A percentile compares a stretch with the other conserved stretches of the same genome.
Conservation (phyloP, 2,797 vertebrate genomes). For the Coilia nasus region DNA sequence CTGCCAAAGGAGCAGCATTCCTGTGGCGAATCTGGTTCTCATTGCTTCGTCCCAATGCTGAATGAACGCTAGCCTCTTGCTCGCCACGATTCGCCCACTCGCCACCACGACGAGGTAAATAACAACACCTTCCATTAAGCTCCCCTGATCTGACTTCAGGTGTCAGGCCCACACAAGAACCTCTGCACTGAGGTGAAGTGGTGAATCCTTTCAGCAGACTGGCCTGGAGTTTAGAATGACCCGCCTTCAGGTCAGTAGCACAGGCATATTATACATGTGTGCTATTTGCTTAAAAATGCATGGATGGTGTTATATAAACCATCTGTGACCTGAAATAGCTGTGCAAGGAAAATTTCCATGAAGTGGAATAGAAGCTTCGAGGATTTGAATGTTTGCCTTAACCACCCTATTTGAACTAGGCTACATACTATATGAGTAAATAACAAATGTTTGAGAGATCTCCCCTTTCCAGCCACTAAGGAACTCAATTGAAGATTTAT, state of each 20-base stretch:
- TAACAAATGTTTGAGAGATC: neutral
- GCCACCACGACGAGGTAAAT: neutral
- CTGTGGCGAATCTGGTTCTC: slow-evolving; percentile 39
- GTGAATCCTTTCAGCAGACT: too few relatives aligned
- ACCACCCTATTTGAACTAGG: neutral
- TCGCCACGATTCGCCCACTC: neutral
- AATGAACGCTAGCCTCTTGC: neutral
- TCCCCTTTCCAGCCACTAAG: neutral
- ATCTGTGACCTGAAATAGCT: slow-evolving; percentile 4
- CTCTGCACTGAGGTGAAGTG: neutral
- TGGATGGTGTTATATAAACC: slow-evolving; percentile 8
- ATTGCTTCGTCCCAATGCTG: slow-evolving; percentile 25
- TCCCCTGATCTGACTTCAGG: neutral
- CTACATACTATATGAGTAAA: neutral
- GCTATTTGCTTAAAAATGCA: slow-evolving; percentile 17
- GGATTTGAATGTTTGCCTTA: neutral
- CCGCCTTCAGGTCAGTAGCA: neutral
- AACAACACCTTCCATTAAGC: neutral
- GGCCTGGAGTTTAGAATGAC: neutral
- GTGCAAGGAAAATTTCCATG: neutral
- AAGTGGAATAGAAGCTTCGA: neutral
- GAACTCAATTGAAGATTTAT: neutral
- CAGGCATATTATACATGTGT: neutral
- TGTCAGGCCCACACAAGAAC: neutral
- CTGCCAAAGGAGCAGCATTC: slow-evolving; percentile 30